A percentile compares a stretch with the other conserved stretches of the same genome.
phyloP scores from a whole-genome alignment of 2,888 invertebrate species.

The Aspidiotus destructor region DNA sequence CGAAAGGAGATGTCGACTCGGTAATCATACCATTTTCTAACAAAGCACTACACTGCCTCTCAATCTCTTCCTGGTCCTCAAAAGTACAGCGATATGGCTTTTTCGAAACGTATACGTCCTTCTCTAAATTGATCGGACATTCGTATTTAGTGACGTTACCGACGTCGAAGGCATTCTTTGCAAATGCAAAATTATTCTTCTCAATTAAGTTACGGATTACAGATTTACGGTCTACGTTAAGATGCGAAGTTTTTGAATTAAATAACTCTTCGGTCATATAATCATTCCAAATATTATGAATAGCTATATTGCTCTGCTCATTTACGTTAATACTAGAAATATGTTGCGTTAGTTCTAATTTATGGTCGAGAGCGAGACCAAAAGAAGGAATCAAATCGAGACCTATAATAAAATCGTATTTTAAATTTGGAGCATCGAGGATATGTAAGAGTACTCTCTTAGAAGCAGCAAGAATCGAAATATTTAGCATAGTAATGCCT shows the following conservation, averaged over 20 bases:
- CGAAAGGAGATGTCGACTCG: constrained; percentile 25
- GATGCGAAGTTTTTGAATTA: neutral
- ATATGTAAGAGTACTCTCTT: neutral
- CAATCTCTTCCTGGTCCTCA: constrained; percentile 23
- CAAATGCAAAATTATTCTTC: constrained; percentile 6
- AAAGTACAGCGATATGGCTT: constrained; percentile 30
- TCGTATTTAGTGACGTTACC: constrained; percentile 7
- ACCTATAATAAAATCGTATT: constrained; percentile 6
- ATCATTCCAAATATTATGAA: neutral
- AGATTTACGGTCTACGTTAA: neutral
- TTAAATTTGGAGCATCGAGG: neutral
- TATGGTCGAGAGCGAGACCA: neutral
- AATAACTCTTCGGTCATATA: neutral
- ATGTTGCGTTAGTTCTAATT: neutral
- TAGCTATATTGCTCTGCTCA: too few relatives aligned
- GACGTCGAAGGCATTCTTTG: neutral
- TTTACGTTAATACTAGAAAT: too few relatives aligned
- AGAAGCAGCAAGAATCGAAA: neutral
- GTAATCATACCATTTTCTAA: constrained; percentile 20
- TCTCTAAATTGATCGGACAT: neutral
- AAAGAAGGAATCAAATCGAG: neutral
- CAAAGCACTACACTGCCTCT: constrained; percentile 16
- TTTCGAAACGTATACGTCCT: constrained; percentile 6
- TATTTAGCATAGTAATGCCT: constrained; percentile 2
- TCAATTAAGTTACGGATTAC: neutral